Conservation (phyloP, 1,140 invertebrate species). For the Acarapis woodi region DNA sequence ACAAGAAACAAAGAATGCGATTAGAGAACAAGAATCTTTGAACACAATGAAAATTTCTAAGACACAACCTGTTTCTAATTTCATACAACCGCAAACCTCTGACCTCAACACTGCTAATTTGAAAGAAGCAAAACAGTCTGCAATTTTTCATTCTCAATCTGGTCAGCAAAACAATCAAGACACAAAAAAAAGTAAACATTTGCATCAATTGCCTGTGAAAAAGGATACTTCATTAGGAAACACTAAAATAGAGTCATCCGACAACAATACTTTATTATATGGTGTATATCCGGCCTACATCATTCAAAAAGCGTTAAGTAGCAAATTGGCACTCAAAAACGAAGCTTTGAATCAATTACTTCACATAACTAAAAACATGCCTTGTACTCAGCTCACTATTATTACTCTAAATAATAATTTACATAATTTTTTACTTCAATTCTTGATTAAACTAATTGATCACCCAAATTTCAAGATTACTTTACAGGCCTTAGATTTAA, state of each 20-base stretch:
- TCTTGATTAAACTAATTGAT: conserved; percentile 24
- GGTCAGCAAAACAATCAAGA: too few relatives aligned
- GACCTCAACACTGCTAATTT: too few relatives aligned
- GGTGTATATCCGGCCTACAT: conserved; percentile 7
- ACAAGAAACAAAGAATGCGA: too few relatives aligned
- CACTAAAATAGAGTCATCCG: too few relatives aligned
- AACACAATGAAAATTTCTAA: too few relatives aligned
- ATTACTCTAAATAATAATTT: conserved; percentile 27
- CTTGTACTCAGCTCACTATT: conserved; percentile 18
- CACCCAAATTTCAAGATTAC: conserved; percentile 28
- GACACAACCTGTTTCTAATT: too few relatives aligned
- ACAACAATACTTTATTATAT: neutral
- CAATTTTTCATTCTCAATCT: too few relatives aligned
- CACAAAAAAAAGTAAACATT: conserved; percentile 4
- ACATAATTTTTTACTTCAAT: conserved; percentile 26
- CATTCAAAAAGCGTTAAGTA: neutral
- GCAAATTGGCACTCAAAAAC: neutral
- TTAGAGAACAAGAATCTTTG: too few relatives aligned
- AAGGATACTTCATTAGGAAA: too few relatives aligned
- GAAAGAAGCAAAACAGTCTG: too few relatives aligned
- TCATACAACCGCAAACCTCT: too few relatives aligned
- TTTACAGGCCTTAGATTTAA: conserved; percentile 24
- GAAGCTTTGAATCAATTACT: conserved; percentile 5
- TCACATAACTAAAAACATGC: conserved; percentile 3
- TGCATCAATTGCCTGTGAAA: conserved; percentile 1